Conservation (phyloP, 2,888 invertebrate genomes). For the Brachynemurus nebulosus region DNA sequence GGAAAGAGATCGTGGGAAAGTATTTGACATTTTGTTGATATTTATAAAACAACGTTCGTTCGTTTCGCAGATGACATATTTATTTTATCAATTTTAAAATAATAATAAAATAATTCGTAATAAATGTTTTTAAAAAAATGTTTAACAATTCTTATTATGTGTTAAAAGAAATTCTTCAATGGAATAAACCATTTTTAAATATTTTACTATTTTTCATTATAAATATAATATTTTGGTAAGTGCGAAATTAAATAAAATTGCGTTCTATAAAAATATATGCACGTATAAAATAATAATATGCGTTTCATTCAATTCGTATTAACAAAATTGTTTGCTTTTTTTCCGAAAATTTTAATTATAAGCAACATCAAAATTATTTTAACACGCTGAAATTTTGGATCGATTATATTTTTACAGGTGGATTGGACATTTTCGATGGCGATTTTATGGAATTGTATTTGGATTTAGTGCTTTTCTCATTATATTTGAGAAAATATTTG, state of each 20-base stretch:
- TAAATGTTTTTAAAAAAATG: not conserved
- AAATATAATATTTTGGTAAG: constrained; percentile 32
- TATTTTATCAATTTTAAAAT: not conserved
- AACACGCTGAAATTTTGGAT: too few relatives aligned
- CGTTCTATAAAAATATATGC: not conserved
- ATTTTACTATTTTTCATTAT: constrained; percentile 26
- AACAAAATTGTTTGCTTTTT: not conserved
- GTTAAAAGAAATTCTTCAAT: constrained; percentile 13
- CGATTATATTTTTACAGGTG: constrained; percentile 22
- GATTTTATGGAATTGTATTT: constrained; percentile 32
- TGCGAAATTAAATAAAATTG: constrained; percentile 10
- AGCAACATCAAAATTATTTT: too few relatives aligned
- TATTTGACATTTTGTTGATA: too few relatives aligned
- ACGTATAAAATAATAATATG: not conserved
- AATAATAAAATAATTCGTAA: not conserved
- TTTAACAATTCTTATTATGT: not conserved
- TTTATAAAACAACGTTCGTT: too few relatives aligned
- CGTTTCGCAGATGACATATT: not conserved
- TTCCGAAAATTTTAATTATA: too few relatives aligned
- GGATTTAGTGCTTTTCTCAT: too few relatives aligned
- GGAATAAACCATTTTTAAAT: constrained; percentile 29
- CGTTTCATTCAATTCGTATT: not conserved
- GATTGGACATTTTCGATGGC: constrained; percentile 27
- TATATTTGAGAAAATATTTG: too few relatives aligned
- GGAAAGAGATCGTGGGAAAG: too few relatives aligned